These are phyloP conservation scores for Tokudaia tokunoshimensis DNA, from an alignment of 2,797 vertebrate species.

Conservation along the genomic window DNA sequence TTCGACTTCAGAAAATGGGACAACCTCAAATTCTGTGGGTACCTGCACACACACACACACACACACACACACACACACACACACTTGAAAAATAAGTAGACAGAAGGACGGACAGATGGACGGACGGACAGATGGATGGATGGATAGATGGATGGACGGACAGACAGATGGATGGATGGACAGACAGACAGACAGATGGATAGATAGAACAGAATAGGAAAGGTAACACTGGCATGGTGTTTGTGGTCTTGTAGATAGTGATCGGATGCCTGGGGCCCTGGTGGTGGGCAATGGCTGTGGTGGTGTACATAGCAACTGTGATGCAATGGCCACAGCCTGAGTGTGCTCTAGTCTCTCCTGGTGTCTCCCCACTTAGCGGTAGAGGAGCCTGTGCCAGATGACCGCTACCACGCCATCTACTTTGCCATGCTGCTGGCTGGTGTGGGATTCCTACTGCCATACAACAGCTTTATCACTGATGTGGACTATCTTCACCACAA, in stretches of 20 bases:
- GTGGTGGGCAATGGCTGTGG: neutral
- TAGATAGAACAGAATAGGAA: too few relatives aligned
- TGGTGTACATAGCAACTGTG: rapidly evolving
- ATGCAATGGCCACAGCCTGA: neutral
- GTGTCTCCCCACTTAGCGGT: slow-evolving; percentile 83
- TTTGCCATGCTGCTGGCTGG: slow-evolving; percentile 98
- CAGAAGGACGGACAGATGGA: too few relatives aligned
- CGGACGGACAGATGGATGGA: too few relatives aligned
- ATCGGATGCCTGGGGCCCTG: neutral
- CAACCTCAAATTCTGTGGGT: neutral
- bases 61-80: neutral
- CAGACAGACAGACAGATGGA: too few relatives aligned
- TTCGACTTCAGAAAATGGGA: neutral
- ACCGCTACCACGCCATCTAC: slow-evolving; percentile 97
- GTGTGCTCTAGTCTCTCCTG: neutral
- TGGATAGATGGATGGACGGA: too few relatives aligned
- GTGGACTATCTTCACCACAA: slow-evolving; percentile 98
- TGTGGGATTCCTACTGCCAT: slow-evolving; percentile 97
- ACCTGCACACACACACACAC: neutral
- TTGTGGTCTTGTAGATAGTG: neutral
- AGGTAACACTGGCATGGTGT: too few relatives aligned
- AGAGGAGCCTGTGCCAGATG: slow-evolving; percentile 93
- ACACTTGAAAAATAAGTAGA: neutral
- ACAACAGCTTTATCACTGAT: slow-evolving; percentile 99
- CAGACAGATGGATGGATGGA: too few relatives aligned